A percentile compares a stretch with the other conserved stretches of the same genome.
Evolutionary conservation across 2,113 vertebrate species (phyloP).

Genomic region (Crotophaga sulcirostris): DNA sequence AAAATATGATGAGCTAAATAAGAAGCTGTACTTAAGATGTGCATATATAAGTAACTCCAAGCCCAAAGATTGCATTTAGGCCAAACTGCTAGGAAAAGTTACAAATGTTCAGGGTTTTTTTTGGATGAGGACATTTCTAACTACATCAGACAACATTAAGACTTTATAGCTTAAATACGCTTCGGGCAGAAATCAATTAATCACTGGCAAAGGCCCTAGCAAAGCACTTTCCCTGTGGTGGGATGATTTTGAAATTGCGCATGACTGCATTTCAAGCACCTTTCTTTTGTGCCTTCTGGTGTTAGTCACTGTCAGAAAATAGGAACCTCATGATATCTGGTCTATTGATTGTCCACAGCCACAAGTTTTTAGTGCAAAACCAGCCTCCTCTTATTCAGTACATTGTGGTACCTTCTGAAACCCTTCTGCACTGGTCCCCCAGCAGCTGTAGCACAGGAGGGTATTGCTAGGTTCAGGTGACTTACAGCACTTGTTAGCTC

Average conservation of each 20-base stretch:
- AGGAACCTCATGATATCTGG: neutral
- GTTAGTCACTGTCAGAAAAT: neutral
- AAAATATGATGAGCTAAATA: neutral
- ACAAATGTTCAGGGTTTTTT: neutral
- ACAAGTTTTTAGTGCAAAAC: neutral
- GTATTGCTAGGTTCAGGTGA: neutral
- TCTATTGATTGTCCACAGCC: neutral
- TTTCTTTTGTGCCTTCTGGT: neutral
- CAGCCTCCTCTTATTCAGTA: neutral
- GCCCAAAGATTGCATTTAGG: neutral
- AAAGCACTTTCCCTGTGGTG: neutral
- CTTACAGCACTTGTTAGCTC: neutral
- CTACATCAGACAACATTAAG: constrained; percentile 14
- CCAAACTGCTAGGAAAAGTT: neutral
- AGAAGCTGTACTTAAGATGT: neutral
- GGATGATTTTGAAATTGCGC: neutral
- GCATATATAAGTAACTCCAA: neutral
- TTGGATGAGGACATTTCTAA: neutral
- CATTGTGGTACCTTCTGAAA: neutral
- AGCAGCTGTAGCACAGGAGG: neutral
- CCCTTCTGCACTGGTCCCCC: neutral
- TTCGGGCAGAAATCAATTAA: constrained; percentile 10
- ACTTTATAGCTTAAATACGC: constrained; percentile 12
- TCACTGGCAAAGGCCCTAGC: neutral
- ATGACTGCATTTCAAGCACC: neutral